Percentiles rank a stretch among this genome's conserved stretches.
Conservation (phyloP, 1,140 invertebrate genomes). For the Cecropterus lyciades region DNA sequence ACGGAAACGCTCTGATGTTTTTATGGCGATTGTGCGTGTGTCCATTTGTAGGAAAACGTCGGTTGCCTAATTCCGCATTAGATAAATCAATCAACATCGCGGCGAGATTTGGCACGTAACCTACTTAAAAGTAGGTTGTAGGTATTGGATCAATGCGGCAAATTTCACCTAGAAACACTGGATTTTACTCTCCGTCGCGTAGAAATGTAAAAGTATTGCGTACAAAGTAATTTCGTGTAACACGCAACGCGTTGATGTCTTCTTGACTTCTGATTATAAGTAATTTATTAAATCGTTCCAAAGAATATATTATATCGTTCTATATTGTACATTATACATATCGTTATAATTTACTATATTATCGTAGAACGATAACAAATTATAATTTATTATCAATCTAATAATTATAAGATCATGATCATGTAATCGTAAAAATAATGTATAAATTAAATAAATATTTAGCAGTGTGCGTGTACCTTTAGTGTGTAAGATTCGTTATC, state of each 20-base stretch:
- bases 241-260: constrained; percentile 25
- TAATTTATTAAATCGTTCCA: no score
- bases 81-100: constrained; percentile 35
- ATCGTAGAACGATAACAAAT: no score
- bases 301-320: no score
- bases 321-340: no score
- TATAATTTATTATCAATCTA: no score
- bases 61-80: constrained; percentile 44
- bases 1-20: constrained; percentile 39
- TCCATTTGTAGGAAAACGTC: constrained; percentile 30
- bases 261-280: no score
- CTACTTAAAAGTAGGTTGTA: constrained; percentile 37
- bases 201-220: constrained; percentile 16
- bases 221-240: constrained; percentile 1
- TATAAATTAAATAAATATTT: no score
- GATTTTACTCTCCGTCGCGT: constrained; percentile 5
- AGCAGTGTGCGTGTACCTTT: no score
- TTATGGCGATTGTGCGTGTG: constrained; percentile 28
- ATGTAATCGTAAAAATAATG: no score
- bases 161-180: constrained; percentile 32
- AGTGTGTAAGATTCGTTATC: no score
- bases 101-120: constrained; percentile 42
- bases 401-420: no score
- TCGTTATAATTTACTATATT: no score
- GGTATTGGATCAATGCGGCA: constrained; percentile 30